Conservation (phyloP, 2,888 invertebrate genomes). For the Dynastes grantii region DNA sequence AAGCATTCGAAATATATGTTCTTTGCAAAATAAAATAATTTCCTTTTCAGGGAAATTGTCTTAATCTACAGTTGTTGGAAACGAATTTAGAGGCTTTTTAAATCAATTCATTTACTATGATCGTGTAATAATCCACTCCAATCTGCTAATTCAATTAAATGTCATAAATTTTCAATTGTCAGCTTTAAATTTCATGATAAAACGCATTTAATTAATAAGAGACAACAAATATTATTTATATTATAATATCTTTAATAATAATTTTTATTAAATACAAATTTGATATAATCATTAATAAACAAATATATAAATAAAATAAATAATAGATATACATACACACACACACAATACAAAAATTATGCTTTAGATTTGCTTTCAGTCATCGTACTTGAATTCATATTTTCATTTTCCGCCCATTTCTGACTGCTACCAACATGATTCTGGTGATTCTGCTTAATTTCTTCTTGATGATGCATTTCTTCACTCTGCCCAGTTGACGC, state of each 20-base stretch:
- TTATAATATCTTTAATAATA: background rate
- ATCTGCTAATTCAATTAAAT: background rate
- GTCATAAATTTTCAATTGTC: background rate
- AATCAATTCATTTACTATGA: background rate
- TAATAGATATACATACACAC: conserved; percentile 5
- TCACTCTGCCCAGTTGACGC: background rate
- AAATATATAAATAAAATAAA: conserved; percentile 21
- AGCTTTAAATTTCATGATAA: background rate
- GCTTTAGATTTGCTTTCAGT: conserved; percentile 1
- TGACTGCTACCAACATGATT: background rate
- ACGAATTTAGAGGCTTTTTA: too few relatives aligned
- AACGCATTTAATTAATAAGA: background rate
- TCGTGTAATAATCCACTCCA: background rate
- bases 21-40: too few relatives aligned
- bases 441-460: conserved; percentile 24
- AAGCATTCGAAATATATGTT: too few relatives aligned
- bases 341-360: background rate
- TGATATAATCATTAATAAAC: conserved; percentile 6
- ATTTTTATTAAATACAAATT: background rate
- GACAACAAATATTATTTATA: background rate
- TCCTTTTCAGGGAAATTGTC: too few relatives aligned
- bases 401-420: conserved; percentile 4
- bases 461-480: conserved; percentile 4
- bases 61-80: too few relatives aligned
- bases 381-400: conserved; percentile 2